These are phyloP conservation scores for Drosophila quadrilineata DNA, from an alignment of 1,140 invertebrate genomes.

Conservation along the genomic window DNA sequence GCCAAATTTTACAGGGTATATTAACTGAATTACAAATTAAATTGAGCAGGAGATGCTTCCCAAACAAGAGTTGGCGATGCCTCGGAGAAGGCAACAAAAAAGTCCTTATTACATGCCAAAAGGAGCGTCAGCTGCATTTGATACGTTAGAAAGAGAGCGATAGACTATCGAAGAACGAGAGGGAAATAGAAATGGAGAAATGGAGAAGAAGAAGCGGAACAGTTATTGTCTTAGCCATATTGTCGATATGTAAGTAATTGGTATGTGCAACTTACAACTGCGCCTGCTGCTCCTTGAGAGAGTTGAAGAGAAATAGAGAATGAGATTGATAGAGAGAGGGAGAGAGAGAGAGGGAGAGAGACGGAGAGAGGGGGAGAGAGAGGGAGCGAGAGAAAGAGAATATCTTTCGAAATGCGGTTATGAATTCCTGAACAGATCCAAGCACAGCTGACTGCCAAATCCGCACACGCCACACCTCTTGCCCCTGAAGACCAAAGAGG, in stretches of 20 bases:
- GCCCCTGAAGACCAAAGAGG: background rate
- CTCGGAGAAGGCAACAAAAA: conserved; percentile 44
- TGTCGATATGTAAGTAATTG: conserved; percentile 76
- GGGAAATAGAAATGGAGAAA: background rate
- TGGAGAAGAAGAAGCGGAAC: background rate
- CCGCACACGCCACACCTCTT: too few species aligned
- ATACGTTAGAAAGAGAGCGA: background rate
- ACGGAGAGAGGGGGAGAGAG: too few species aligned
- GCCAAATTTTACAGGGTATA: background rate
- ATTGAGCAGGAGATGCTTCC: too few species aligned
- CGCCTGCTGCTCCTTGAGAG: conserved; percentile 45
- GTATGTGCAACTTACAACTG: conserved; percentile 77
- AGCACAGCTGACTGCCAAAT: conserved; percentile 37
- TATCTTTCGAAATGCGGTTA: conserved; percentile 74
- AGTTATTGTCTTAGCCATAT: conserved; percentile 56
- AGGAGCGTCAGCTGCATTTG: conserved; percentile 65
- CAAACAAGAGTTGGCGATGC: background rate
- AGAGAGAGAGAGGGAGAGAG: too few species aligned
- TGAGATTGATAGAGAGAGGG: too few species aligned
- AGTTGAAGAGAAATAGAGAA: conserved; percentile 27
- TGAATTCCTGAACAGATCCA: conserved; percentile 68
- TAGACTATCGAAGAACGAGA: background rate
- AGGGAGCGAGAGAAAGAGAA: too few species aligned
- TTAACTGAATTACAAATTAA: conserved; percentile 58
- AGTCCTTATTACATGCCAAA: conserved; percentile 63